phyloP scores from a whole-genome alignment of 2,113 vertebrate species.

The Sinocyclocheilus rhinocerous region DNA sequence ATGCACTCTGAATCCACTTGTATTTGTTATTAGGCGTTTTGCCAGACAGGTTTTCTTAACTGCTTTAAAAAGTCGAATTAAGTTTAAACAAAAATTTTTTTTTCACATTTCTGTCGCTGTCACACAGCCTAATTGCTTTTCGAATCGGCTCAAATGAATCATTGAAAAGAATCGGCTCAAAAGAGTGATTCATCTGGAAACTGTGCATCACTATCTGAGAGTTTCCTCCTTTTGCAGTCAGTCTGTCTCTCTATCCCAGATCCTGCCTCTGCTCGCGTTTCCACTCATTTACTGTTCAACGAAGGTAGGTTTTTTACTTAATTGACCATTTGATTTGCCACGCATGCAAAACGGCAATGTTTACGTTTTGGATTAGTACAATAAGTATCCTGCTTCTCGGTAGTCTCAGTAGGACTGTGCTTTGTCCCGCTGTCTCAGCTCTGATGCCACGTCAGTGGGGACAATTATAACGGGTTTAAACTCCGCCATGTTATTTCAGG shows the following conservation, averaged over 20 bases:
- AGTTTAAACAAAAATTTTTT: not conserved
- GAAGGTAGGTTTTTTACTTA: conserved; percentile 3
- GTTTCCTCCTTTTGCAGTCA: conserved; percentile 25
- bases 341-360: not conserved
- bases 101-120: not conserved
- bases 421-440: not conserved
- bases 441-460: conserved; percentile 28
- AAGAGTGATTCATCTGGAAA: not conserved
- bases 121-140: not conserved
- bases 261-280: not conserved
- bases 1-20: not conserved
- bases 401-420: not conserved
- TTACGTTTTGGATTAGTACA: not conserved
- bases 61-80: too few species aligned
- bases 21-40: not conserved
- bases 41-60: too few species aligned
- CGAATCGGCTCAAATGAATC: not conserved
- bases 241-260: conserved; percentile 4
- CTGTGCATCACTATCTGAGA: not conserved
- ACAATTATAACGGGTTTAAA: not conserved
- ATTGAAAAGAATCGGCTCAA: not conserved
- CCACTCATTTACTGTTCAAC: not conserved
- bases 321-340: not conserved
- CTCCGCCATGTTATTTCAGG: not conserved
- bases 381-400: not conserved